A percentile compares a stretch with the other conserved stretches of the same genome.
Conservation (phyloP, 2,797 vertebrate species). For the Pempheris klunzingeri region DNA sequence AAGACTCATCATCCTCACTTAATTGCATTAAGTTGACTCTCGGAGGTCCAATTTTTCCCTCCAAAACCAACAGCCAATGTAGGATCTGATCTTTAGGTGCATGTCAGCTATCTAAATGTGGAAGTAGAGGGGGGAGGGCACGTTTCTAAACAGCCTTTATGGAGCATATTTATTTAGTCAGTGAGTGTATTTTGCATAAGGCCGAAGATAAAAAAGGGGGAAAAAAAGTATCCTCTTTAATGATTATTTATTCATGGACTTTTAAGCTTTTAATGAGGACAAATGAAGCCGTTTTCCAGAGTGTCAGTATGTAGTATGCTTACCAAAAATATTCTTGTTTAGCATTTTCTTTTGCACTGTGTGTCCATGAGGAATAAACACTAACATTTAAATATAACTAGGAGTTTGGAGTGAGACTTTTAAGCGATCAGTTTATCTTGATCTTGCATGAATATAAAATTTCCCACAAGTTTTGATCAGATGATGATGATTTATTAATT, state of each 20-base stretch:
- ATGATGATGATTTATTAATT: slow-evolving; percentile 69
- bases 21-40: slow-evolving; percentile 86
- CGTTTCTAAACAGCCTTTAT: slow-evolving; percentile 82
- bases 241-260: slow-evolving; percentile 90
- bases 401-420: slow-evolving; percentile 72
- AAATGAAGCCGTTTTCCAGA: slow-evolving; percentile 88
- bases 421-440: slow-evolving; percentile 68
- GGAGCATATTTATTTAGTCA: slow-evolving; percentile 81
- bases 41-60: slow-evolving; percentile 83
- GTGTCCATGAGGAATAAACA: slow-evolving; percentile 83
- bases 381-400: slow-evolving; percentile 80
- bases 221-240: slow-evolving; percentile 79
- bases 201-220: slow-evolving; percentile 67
- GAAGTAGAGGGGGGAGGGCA: slow-evolving; percentile 68
- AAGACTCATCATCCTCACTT: slow-evolving; percentile 82
- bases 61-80: slow-evolving; percentile 76
- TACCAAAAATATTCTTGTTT: slow-evolving; percentile 87
- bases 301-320: slow-evolving; percentile 87
- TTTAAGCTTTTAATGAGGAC: slow-evolving; percentile 92
- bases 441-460: slow-evolving; percentile 70
- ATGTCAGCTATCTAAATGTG: slow-evolving; percentile 78
- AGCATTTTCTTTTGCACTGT: slow-evolving; percentile 79
- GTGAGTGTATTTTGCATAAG: slow-evolving; percentile 79
- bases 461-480: slow-evolving; percentile 68
- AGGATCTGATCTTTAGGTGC: slow-evolving; percentile 75